Percentiles rank a stretch among this genome's conserved stretches.
Evolutionary conservation across 2,888 invertebrate genomes (phyloP).

Genomic region (Andrena chrysosceles): DNA sequence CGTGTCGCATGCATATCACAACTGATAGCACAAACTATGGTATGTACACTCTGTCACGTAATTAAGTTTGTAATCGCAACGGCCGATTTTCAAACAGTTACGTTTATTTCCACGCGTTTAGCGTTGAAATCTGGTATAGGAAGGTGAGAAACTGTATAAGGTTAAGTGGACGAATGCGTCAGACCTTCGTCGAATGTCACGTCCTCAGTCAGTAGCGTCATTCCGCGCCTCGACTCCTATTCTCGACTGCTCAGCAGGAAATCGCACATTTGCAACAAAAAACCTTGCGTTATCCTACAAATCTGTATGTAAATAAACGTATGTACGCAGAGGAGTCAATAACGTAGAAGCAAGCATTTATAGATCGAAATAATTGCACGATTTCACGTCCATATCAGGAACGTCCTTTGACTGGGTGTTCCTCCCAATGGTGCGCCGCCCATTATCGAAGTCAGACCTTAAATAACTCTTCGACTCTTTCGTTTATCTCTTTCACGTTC

Average conservation of each 20-base stretch:
- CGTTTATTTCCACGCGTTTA: conserved; percentile 14
- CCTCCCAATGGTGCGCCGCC: conserved; percentile 11
- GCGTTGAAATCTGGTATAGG: conserved; percentile 25
- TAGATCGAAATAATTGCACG: conserved; percentile 13
- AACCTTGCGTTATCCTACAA: not conserved
- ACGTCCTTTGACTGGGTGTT: conserved; percentile 24
- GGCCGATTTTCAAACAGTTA: conserved; percentile 34
- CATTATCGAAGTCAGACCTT: conserved; percentile 43
- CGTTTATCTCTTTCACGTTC: conserved; percentile 35
- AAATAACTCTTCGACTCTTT: conserved; percentile 36
- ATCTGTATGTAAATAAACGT: not conserved
- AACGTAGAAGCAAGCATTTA: conserved; percentile 21
- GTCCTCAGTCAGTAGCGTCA: not conserved
- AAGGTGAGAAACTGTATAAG: conserved; percentile 15
- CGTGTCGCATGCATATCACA: not conserved
- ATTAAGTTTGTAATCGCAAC: conserved; percentile 53
- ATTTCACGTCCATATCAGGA: conserved; percentile 21
- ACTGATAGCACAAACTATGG: not conserved
- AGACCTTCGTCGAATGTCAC: conserved; percentile 11
- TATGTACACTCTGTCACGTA: conserved; percentile 32
- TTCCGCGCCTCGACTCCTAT: not conserved
- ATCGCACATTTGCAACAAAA: not conserved
- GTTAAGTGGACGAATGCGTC: conserved; percentile 4
- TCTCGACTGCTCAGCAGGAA: not conserved
- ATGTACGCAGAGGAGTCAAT: not conserved